Evolutionary conservation across 2,797 vertebrate species (phyloP).

Genomic region (Spondyliosoma cantharus): DNA sequence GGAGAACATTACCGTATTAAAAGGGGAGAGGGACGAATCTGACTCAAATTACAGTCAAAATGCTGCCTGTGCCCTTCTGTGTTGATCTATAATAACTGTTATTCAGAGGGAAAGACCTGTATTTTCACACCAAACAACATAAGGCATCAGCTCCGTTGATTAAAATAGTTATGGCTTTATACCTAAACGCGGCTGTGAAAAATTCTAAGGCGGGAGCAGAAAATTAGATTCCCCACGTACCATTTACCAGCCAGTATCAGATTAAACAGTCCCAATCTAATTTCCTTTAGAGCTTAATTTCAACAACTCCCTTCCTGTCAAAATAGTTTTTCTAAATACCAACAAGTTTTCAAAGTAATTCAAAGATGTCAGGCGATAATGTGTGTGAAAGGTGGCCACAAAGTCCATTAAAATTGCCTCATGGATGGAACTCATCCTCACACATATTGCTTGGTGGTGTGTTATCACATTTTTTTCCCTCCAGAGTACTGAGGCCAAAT

Average conservation of each 20-base stretch:
- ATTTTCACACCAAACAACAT: conserved; percentile 7
- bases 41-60: background rate
- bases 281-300: conserved; percentile 52
- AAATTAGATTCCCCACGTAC: conserved; percentile 35
- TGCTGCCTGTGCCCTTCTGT: background rate
- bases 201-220: conserved; percentile 5
- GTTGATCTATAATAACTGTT: background rate
- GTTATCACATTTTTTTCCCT: conserved; percentile 64
- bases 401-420: conserved; percentile 72
- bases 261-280: conserved; percentile 45
- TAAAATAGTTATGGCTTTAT: conserved; percentile 21
- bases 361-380: conserved; percentile 52
- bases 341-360: conserved; percentile 55
- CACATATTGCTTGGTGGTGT: conserved; percentile 52
- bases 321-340: conserved; percentile 57
- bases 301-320: conserved; percentile 29
- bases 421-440: conserved; percentile 50
- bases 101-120: background rate
- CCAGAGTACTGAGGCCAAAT: conserved; percentile 53
- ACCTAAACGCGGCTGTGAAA: conserved; percentile 8
- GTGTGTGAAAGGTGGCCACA: conserved; percentile 33
- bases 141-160: conserved; percentile 24
- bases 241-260: conserved; percentile 45
- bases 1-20: background rate
- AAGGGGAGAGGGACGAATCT: background rate